Evolutionary conservation across 2,797 vertebrate genomes (phyloP).

Genomic region (Enteromius mattozi): DNA sequence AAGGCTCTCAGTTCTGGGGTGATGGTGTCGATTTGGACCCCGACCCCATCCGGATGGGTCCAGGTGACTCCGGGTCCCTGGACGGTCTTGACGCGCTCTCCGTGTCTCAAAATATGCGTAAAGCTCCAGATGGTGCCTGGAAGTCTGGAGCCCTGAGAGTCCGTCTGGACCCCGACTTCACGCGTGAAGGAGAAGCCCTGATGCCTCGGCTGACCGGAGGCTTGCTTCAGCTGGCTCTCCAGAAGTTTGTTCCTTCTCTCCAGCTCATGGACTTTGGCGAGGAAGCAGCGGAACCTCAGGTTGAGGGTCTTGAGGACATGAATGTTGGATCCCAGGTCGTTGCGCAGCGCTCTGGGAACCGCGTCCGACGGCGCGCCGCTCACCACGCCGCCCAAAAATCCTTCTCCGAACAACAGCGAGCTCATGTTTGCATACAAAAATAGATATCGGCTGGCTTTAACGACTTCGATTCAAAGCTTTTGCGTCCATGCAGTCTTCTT

Average conservation of each 20-base stretch:
- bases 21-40: slow-evolving; percentile 92
- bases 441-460: neutral
- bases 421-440: slow-evolving; percentile 72
- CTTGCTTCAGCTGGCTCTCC: slow-evolving; percentile 90
- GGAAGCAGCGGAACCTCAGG: slow-evolving; percentile 95
- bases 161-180: slow-evolving; percentile 89
- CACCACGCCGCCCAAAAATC: slow-evolving; percentile 70
- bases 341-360: slow-evolving; percentile 86
- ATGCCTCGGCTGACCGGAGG: slow-evolving; percentile 76
- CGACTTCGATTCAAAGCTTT: slow-evolving; percentile 20
- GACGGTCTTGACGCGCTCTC: slow-evolving; percentile 87
- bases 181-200: slow-evolving; percentile 81
- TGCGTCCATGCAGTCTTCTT: slow-evolving; percentile 54
- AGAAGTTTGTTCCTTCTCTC: slow-evolving; percentile 93
- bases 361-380: slow-evolving; percentile 53
- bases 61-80: slow-evolving; percentile 88
- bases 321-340: slow-evolving; percentile 96
- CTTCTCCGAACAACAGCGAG: slow-evolving; percentile 84
- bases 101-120: slow-evolving; percentile 90
- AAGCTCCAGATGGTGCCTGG: slow-evolving; percentile 97
- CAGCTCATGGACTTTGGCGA: slow-evolving; percentile 95
- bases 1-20: slow-evolving; percentile 90
- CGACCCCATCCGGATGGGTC: slow-evolving; percentile 87
- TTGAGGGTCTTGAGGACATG: slow-evolving; percentile 95
- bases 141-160: slow-evolving; percentile 79